Conservation (phyloP, 2,797 vertebrate species). For the Rousettus madagascariensis region DNA sequence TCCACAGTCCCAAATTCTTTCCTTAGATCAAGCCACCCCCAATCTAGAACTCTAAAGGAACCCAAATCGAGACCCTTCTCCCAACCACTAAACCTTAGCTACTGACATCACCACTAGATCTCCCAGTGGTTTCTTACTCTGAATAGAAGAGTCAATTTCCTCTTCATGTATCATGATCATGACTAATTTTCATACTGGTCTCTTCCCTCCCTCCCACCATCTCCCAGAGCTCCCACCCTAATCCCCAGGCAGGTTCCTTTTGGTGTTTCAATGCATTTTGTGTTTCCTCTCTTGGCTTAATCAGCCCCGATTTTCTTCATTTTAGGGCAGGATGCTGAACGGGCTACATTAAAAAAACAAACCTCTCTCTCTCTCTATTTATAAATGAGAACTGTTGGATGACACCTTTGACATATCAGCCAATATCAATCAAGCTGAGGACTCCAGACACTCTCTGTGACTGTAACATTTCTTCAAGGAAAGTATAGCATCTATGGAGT, state of each 20-base stretch:
- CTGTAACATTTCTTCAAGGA: slow-evolving; percentile 89
- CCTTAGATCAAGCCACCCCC: slow-evolving; percentile 34
- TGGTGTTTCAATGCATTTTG: slow-evolving; percentile 87
- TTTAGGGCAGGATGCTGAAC: slow-evolving; percentile 91
- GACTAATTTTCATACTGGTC: slow-evolving; percentile 84
- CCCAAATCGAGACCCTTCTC: slow-evolving; percentile 59
- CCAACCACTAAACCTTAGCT: slow-evolving; percentile 10
- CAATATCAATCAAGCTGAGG: slow-evolving; percentile 89
- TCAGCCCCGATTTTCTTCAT: slow-evolving; percentile 85
- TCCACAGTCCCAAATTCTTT: slow-evolving; percentile 67
- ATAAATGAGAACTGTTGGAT: slow-evolving; percentile 92
- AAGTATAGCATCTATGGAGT: slow-evolving; percentile 87
- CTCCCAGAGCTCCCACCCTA: slow-evolving; percentile 85
- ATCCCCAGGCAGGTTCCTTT: slow-evolving; percentile 89
- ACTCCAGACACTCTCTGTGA: slow-evolving; percentile 89
- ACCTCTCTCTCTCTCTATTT: slow-evolving; percentile 86
- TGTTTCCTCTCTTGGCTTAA: slow-evolving; percentile 83
- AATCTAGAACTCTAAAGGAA: slow-evolving; percentile 65
- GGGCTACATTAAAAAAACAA: slow-evolving; percentile 92
- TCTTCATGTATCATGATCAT: slow-evolving; percentile 83
- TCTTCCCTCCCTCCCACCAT: slow-evolving; percentile 87
- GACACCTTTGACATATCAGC: slow-evolving; percentile 94
- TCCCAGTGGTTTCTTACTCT: slow-evolving; percentile 65
- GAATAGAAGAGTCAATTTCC: slow-evolving; percentile 74
- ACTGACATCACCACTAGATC: neutral